These are phyloP conservation scores for Potamarius usumacintae DNA, from an alignment of 2,113 vertebrate genomes.

Conservation along the genomic window DNA sequence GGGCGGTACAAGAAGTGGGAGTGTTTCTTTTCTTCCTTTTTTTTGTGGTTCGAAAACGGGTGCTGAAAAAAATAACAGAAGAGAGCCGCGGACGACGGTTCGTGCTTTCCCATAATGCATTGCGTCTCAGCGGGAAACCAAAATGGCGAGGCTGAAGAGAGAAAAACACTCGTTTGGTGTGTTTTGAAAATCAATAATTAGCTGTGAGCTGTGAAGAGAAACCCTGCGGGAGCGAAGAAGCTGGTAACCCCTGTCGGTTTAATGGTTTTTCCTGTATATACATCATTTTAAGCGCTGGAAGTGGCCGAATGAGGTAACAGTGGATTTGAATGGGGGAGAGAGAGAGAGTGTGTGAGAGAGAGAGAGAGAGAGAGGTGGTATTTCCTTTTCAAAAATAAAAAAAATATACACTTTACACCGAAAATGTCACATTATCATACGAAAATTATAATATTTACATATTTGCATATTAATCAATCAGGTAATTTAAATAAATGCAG, in stretches of 20 bases:
- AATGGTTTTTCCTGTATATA: constrained; percentile 64
- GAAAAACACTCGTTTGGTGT: constrained; percentile 74
- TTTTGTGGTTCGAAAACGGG: not conserved
- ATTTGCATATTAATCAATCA: not conserved
- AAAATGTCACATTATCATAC: not conserved
- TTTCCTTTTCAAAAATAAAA: not conserved
- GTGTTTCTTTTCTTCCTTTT: not conserved
- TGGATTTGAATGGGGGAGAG: constrained; percentile 60
- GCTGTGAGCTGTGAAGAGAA: not conserved
- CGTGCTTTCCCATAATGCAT: constrained; percentile 83
- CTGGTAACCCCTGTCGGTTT: not conserved
- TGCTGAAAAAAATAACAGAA: not conserved
- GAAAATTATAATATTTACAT: not conserved
- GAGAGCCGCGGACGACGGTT: not conserved
- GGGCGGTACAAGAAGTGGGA: not conserved
- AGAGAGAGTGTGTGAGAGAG: not conserved
- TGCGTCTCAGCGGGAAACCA: constrained; percentile 88
- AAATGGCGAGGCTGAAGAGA: constrained; percentile 83
- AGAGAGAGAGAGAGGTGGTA: not conserved
- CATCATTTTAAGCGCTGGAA: constrained; percentile 71
- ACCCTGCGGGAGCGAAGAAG: not conserved
- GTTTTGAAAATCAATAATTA: constrained; percentile 60
- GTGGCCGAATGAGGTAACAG: constrained; percentile 86
- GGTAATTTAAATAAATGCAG: not conserved
- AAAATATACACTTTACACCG: not conserved